phyloP scores from a whole-genome alignment of 2,113 vertebrate species.

The Rhinichthys klamathensis region DNA sequence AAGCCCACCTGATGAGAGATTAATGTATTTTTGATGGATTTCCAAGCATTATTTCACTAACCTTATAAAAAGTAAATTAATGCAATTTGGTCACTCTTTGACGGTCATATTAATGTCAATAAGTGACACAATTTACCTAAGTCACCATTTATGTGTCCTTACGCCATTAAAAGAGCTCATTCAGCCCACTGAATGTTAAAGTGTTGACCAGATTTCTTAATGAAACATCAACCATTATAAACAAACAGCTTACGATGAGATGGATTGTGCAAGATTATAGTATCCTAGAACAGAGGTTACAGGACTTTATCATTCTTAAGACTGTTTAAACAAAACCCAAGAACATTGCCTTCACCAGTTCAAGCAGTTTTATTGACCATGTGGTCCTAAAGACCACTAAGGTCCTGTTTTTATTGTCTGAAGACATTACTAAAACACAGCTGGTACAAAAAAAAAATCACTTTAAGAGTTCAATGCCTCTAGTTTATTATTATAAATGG shows the following conservation, averaged over 20 bases:
- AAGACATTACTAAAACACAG: neutral
- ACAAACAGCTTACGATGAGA: neutral
- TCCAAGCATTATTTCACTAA: neutral
- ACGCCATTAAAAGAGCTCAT: neutral
- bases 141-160: neutral
- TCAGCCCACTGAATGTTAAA: neutral
- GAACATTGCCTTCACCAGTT: neutral
- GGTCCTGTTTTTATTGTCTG: neutral
- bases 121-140: neutral
- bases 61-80: neutral
- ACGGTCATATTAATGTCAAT: no score
- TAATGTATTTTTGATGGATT: neutral
- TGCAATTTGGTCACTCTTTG: neutral
- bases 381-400: neutral
- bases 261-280: neutral
- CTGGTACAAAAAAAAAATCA: neutral
- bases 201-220: neutral
- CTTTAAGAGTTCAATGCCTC: neutral
- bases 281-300: neutral
- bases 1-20: neutral
- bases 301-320: neutral
- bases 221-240: neutral
- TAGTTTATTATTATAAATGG: neutral
- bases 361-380: conserved; percentile 27
- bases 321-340: neutral